Evolutionary conservation across 2,888 invertebrate species (phyloP).

Genomic region (Hylaea fasciaria): DNA sequence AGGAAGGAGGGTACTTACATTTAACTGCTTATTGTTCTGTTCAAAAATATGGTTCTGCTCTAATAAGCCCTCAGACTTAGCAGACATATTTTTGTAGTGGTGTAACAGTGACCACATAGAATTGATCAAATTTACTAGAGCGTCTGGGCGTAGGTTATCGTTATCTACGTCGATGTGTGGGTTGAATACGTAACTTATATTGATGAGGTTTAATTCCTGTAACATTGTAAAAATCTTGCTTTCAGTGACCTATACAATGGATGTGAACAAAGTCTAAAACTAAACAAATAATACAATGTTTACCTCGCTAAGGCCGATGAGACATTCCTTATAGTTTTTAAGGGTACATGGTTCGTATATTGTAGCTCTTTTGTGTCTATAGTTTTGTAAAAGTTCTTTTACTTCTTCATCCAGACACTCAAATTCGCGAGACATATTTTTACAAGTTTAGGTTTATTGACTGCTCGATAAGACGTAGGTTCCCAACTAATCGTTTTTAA

Average conservation of each 20-base stretch:
- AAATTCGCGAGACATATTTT: slow-evolving; percentile 48
- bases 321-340: slow-evolving; percentile 71
- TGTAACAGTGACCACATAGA: slow-evolving; percentile 70
- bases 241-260: no score
- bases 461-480: no score
- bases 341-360: slow-evolving; percentile 73
- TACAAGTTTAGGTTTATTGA: not conserved
- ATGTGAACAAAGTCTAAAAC: not conserved
- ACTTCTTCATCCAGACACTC: slow-evolving; percentile 76
- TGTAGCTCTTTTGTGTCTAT: slow-evolving; percentile 73
- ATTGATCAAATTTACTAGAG: slow-evolving; percentile 73
- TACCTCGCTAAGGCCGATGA: slow-evolving; percentile 76
- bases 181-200: slow-evolving; percentile 73
- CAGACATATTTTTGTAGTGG: slow-evolving; percentile 62
- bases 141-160: slow-evolving; percentile 57
- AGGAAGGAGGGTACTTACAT: slow-evolving; percentile 56
- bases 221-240: slow-evolving; percentile 33
- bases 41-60: slow-evolving; percentile 73
- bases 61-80: slow-evolving; percentile 61
- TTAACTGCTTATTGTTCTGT: slow-evolving; percentile 71
- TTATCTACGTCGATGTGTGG: slow-evolving; percentile 67
- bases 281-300: not conserved
- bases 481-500: not conserved
- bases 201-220: slow-evolving; percentile 72
- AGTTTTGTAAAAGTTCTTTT: slow-evolving; percentile 74